Conservation (phyloP, 2,797 vertebrate species). For the Percopsis omiscomaycus region DNA sequence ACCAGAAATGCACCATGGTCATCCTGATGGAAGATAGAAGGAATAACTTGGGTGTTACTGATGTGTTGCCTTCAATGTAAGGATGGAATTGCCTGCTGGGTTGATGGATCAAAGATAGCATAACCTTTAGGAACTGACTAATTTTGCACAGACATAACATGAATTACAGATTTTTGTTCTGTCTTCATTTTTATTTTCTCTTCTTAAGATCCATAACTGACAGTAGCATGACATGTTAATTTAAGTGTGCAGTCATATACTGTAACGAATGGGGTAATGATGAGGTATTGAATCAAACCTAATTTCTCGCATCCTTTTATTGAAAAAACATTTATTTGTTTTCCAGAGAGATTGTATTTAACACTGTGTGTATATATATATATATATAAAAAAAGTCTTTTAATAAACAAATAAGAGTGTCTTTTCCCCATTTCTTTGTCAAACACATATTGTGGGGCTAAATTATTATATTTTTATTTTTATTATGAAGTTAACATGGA, state of each 20-base stretch:
- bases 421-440: background rate
- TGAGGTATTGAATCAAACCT: slow-evolving; percentile 50
- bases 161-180: slow-evolving; percentile 48
- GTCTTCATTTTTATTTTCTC: slow-evolving; percentile 36
- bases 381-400: slow-evolving; percentile 62
- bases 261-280: slow-evolving; percentile 43
- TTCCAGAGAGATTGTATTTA: slow-evolving; percentile 70
- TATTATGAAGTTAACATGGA: too few relatives aligned
- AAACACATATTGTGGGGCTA: background rate
- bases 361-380: slow-evolving; percentile 54
- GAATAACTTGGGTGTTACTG: slow-evolving; percentile 7
- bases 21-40: slow-evolving; percentile 82
- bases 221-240: slow-evolving; percentile 41
- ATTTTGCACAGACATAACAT: slow-evolving; percentile 75
- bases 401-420: slow-evolving; percentile 67
- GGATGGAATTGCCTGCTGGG: slow-evolving; percentile 61
- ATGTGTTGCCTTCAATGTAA: slow-evolving; percentile 34
- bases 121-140: slow-evolving; percentile 44
- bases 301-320: slow-evolving; percentile 27
- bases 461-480: too few relatives aligned
- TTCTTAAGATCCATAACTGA: slow-evolving; percentile 29
- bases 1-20: slow-evolving; percentile 90
- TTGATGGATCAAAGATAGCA: slow-evolving; percentile 27
- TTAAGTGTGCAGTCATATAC: slow-evolving; percentile 38
- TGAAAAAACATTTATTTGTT: slow-evolving; percentile 47